phyloP scores from a whole-genome alignment of 30 jellyfish, hydroid and myxozoan genomes.

The Clytia hemisphaerica region DNA sequence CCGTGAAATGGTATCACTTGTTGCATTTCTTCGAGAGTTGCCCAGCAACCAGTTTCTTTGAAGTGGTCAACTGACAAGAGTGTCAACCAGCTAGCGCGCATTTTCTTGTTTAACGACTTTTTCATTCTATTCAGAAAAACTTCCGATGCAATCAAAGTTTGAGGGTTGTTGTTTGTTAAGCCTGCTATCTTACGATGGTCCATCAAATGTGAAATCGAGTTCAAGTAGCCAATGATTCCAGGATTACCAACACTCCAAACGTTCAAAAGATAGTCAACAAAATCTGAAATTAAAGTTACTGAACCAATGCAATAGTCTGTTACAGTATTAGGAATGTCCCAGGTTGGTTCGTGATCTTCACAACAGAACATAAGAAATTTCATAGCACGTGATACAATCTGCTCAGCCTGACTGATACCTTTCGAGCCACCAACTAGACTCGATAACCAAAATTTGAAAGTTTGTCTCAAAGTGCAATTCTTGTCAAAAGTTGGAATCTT shows the following conservation, averaged over 20 bases:
- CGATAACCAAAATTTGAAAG: background rate
- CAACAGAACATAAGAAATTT: conserved; percentile 18
- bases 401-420: background rate
- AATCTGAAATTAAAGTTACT: conserved; percentile 7
- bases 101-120: too few species aligned
- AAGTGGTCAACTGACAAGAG: conserved; percentile 5
- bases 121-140: too few species aligned
- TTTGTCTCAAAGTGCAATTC: background rate
- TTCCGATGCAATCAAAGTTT: conserved; percentile 16
- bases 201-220: conserved; percentile 14
- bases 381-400: background rate
- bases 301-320: conserved; percentile 34
- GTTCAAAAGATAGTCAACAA: conserved; percentile 13
- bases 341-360: background rate
- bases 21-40: conserved; percentile 26
- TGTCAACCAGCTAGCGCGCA: conserved; percentile 6
- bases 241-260: conserved; percentile 27
- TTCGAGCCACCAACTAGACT: background rate
- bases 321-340: background rate
- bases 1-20: conserved; percentile 15
- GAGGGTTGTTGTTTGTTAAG: background rate
- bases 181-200: conserved; percentile 19
- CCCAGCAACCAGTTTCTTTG: conserved; percentile 6
- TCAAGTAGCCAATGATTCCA: conserved; percentile 26
- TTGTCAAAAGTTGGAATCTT: conserved; percentile 2